phyloP scores from a whole-genome alignment of 2,797 vertebrate genomes.

The Crocodylus rhombifer region DNA sequence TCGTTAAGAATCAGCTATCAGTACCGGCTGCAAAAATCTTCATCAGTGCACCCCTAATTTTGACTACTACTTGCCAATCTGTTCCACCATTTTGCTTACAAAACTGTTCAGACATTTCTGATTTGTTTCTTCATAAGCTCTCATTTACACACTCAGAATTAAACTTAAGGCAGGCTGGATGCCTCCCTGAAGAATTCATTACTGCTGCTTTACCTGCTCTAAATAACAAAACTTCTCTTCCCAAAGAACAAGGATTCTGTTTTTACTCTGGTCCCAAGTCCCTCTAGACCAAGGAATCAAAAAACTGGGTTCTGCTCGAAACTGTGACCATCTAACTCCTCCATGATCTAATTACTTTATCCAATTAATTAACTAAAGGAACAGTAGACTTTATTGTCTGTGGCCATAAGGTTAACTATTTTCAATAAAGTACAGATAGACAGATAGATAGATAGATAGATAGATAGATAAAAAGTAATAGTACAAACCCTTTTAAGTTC shows the following conservation, averaged over 20 bases:
- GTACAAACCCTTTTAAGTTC: conserved; percentile 95
- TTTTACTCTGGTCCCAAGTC: not conserved
- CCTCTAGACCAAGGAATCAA: not conserved
- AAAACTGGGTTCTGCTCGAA: not conserved
- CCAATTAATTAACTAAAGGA: not conserved
- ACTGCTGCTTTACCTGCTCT: not conserved
- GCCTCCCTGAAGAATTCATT: not conserved
- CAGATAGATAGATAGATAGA: not conserved
- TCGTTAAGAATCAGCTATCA: too few species aligned
- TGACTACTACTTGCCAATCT: not conserved
- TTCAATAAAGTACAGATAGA: not conserved
- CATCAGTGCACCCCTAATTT: not conserved
- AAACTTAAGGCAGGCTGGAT: not conserved
- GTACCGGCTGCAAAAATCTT: too few species aligned
- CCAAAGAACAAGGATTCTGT: not conserved
- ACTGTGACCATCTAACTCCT: not conserved
- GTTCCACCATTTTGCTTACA: not conserved
- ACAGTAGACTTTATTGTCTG: not conserved
- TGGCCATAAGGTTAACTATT: not conserved
- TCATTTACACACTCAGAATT: not conserved
- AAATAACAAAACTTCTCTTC: not conserved
- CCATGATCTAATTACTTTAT: not conserved
- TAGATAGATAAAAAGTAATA: not conserved
- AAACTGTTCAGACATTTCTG: not conserved
- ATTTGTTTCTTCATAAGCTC: not conserved